These are phyloP conservation scores for Rotaria socialis DNA, from an alignment of 2,888 invertebrate genomes.

Conservation along the genomic window DNA sequence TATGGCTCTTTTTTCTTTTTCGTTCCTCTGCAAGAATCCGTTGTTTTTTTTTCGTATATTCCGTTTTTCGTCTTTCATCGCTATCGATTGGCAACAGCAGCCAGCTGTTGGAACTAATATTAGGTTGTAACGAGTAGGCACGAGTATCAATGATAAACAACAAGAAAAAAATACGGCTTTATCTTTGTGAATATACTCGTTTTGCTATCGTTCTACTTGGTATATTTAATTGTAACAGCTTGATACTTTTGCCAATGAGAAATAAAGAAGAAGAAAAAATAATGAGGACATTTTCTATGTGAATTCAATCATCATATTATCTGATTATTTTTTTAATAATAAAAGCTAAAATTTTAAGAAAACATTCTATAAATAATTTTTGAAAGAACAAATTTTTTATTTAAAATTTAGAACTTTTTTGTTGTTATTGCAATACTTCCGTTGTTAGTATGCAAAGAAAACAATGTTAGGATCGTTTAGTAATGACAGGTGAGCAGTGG, in stretches of 20 bases:
- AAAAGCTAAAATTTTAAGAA: no score
- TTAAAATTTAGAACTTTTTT: neutral
- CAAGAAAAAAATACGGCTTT: neutral
- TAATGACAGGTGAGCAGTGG: neutral
- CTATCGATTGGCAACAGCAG: conserved; percentile 21
- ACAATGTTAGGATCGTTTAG: neutral
- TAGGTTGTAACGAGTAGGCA: neutral
- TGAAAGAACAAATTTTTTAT: no score
- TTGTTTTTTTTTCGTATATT: neutral
- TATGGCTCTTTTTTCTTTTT: neutral
- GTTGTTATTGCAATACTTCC: neutral
- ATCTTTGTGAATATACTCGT: neutral
- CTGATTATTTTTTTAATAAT: neutral
- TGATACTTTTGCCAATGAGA: neutral
- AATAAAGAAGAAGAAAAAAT: neutral
- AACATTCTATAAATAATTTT: no score
- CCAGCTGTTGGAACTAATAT: neutral
- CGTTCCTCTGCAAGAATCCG: neutral
- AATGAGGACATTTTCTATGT: neutral
- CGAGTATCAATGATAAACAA: neutral
- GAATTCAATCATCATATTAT: no score
- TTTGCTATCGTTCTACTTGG: neutral
- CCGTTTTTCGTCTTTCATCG: neutral
- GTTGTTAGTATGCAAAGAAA: neutral
- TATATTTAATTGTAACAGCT: neutral